Conservation (phyloP, 2,888 invertebrate species). For the Camponotus fellah region DNA sequence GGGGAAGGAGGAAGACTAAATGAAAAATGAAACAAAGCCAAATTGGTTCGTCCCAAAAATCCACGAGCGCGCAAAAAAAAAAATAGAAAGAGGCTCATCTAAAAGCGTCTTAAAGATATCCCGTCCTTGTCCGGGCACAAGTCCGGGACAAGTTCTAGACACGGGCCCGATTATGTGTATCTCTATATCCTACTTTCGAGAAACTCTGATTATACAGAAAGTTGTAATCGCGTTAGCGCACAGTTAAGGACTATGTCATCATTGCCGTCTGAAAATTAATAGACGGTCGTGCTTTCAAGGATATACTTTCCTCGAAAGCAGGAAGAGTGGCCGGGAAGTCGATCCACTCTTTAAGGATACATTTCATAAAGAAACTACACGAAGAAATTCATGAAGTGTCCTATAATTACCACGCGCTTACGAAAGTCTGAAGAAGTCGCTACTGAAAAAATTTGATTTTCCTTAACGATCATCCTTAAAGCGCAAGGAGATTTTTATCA, state of each 20-base stretch:
- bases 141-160: constrained; percentile 7
- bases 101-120: neutral
- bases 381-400: constrained; percentile 33
- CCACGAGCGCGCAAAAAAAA: constrained; percentile 3
- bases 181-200: constrained; percentile 55
- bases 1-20: neutral
- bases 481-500: constrained; percentile 4
- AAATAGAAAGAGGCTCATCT: constrained; percentile 19
- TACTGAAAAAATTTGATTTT: constrained; percentile 21
- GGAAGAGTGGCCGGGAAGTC: neutral
- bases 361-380: constrained; percentile 65
- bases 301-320: constrained; percentile 47
- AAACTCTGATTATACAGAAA: constrained; percentile 73
- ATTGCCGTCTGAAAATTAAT: constrained; percentile 73
- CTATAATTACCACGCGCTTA: constrained; percentile 45
- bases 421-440: constrained; percentile 26
- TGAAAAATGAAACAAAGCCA: constrained; percentile 56
- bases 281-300: constrained; percentile 62
- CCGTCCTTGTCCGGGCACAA: neutral
- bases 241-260: constrained; percentile 66
- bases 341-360: constrained; percentile 61
- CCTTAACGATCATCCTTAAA: constrained; percentile 25
- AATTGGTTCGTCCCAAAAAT: constrained; percentile 51
- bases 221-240: constrained; percentile 71
- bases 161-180: constrained; percentile 13